Evolutionary conservation across 2,113 vertebrate genomes (phyloP), one percentile per base, ranked within the genome.

Genomic region (Gorsachius goisagi): DNA sequence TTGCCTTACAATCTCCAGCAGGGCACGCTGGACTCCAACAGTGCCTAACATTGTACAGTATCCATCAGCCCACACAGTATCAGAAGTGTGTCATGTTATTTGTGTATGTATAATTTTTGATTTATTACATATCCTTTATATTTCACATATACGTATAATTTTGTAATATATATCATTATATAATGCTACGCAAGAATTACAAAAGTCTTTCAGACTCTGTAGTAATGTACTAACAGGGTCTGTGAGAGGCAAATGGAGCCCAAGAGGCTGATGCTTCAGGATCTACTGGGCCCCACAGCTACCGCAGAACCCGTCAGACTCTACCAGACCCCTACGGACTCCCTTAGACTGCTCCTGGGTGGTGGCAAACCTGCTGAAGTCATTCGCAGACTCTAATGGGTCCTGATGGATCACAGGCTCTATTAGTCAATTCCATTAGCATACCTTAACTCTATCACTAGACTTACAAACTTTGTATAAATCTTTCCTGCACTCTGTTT

Each of bases 141-240:
- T 22, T 17, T 23, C 5, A 18, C 22, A 17, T 21, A 27, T 33
- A 56, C 32, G 20, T 32, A 11, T 6, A 32, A 11, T 6, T 4
- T 15, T 27, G 44, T 11, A 22, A 18, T 7, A 3, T 3, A 19
- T 3, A 2, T 1, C 4, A 24, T 27, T 13, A 1, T 1, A 4
- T 7, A 41, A 64, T 30, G 14, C 20, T 9, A 3, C 12, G 37
- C 15, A 71, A 1, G 8, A 21, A 30, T 15, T 6, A 11, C 1
- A 4, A 7, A 24, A 27, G 9, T 8, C 6, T 32, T n/a, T 30
- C 19, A 20, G 32, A 11, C 15, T 23, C n/a, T n/a, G 6, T 11
- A 39, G n/a, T 4, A 12, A 39, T 3, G 62, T 7, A 20, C 24
- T 30, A 26, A 14, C 32, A 6, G 55, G 7, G 9, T 7, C 37